These are phyloP conservation scores for Perodicticus potto DNA, from an alignment of 2,797 vertebrate species.

Conservation along the genomic window DNA sequence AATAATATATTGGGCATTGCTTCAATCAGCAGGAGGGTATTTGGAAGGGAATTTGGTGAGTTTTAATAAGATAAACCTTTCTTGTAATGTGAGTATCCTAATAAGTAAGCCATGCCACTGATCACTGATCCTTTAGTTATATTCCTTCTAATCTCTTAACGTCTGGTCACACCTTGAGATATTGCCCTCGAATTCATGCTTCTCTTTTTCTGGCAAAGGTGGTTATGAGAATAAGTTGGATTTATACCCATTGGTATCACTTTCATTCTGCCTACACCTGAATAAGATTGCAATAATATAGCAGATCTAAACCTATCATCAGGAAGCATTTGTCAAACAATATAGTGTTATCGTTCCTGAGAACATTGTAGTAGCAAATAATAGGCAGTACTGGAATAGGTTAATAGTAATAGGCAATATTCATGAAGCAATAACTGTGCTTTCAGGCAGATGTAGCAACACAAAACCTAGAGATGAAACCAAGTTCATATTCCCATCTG, in stretches of 20 bases:
- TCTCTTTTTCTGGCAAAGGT: neutral
- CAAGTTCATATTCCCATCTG: too few relatives aligned
- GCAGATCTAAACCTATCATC: neutral
- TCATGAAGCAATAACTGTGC: neutral
- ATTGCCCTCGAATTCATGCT: neutral
- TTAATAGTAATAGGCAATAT: neutral
- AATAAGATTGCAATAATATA: neutral
- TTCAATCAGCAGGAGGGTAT: too few relatives aligned
- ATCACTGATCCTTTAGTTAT: neutral
- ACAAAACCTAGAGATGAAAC: too few relatives aligned
- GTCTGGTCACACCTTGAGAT: neutral
- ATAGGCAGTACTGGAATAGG: neutral
- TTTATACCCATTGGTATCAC: neutral
- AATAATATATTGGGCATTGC: too few relatives aligned
- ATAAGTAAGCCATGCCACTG: neutral
- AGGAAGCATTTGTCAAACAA: neutral
- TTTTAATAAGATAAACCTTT: neutral
- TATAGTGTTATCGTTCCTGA: neutral
- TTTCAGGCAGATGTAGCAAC: neutral
- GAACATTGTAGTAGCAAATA: neutral
- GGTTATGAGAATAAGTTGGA: neutral
- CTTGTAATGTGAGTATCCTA: neutral
- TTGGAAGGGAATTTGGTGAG: neutral
- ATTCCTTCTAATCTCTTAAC: neutral
- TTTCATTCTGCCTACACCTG: neutral